A percentile compares a stretch with the other conserved stretches of the same genome.
Conservation (phyloP, 2,888 invertebrate species). For the Cheilosia vernalis region DNA sequence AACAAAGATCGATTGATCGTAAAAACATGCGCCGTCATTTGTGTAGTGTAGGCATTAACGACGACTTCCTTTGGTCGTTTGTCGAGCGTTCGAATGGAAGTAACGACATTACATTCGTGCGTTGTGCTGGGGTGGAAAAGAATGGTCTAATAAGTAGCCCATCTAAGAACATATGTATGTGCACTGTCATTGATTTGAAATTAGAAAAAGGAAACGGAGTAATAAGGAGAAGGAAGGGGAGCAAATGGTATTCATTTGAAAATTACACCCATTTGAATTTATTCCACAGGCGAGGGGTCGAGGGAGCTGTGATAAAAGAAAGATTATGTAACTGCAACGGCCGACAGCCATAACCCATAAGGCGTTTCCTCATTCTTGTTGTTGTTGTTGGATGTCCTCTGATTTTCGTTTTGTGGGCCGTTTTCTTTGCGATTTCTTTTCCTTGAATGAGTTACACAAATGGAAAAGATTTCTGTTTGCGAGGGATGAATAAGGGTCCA, state of each 20-base stretch:
- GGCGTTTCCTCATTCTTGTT: conserved; percentile 68
- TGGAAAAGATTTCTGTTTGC: not conserved
- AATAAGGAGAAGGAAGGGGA: not conserved
- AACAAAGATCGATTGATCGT: conserved; percentile 68
- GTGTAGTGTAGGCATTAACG: conserved; percentile 11
- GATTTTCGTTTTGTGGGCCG: conserved; percentile 1
- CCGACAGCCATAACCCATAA: conserved; percentile 59
- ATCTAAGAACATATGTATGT: conserved; percentile 55
- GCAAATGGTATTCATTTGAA: conserved; percentile 51
- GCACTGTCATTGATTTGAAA: conserved; percentile 34
- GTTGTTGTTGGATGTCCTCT: conserved; percentile 2
- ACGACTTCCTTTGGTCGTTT: conserved; percentile 36
- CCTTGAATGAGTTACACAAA: not conserved
- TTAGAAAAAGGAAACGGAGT: not conserved
- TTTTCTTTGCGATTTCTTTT: not conserved
- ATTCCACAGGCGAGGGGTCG: conserved; percentile 8
- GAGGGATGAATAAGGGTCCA: no score
- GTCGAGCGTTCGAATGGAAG: conserved; percentile 2
- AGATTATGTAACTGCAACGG: conserved; percentile 71
- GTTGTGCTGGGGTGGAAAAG: not conserved
- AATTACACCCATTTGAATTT: conserved; percentile 58
- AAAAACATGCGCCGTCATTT: conserved; percentile 36
- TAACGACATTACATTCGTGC: conserved; percentile 16
- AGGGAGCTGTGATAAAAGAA: conserved; percentile 46
- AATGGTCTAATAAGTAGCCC: conserved; percentile 11